These are phyloP conservation scores for Cyphomyrus plagiostoma DNA, from an alignment of 2,113 vertebrate genomes.

Conservation along the genomic window DNA sequence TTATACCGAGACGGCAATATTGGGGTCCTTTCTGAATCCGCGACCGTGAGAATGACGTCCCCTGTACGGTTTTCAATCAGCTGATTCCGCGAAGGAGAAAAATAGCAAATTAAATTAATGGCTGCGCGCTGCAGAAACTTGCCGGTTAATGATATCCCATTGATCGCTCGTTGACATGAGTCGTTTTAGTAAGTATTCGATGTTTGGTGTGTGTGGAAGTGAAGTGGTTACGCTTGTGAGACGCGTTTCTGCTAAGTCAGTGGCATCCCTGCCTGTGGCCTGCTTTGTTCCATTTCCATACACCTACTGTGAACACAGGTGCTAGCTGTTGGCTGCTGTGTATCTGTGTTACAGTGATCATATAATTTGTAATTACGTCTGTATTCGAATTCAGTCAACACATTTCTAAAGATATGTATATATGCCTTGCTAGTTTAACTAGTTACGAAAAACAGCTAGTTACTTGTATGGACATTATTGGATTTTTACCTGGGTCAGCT, in stretches of 20 bases:
- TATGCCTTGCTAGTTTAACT: background rate
- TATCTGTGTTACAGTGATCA: background rate
- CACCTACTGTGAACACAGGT: background rate
- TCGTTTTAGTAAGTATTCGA: slow-evolving; percentile 44
- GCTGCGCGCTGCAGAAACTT: background rate
- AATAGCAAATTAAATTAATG: slow-evolving; percentile 27
- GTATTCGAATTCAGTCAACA: background rate
- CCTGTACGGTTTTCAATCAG: slow-evolving; percentile 43
- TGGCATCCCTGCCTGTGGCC: slow-evolving; percentile 39
- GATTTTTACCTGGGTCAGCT: background rate
- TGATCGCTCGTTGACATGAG: slow-evolving; percentile 44
- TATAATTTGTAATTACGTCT: background rate
- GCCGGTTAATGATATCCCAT: slow-evolving; percentile 2
- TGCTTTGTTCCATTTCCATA: slow-evolving; percentile 30
- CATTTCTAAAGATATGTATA: background rate
- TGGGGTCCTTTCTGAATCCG: slow-evolving; percentile 18
- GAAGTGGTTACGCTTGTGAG: background rate
- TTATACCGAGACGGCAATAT: background rate
- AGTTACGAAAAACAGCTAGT: background rate
- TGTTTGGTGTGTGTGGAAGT: background rate
- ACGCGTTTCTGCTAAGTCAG: slow-evolving; percentile 55
- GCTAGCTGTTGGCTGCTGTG: background rate
- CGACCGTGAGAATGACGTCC: slow-evolving; percentile 44
- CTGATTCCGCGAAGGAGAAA: slow-evolving; percentile 44
- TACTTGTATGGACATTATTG: background rate